Conservation (phyloP, 2,888 invertebrate genomes). For the Philereme transversata region DNA sequence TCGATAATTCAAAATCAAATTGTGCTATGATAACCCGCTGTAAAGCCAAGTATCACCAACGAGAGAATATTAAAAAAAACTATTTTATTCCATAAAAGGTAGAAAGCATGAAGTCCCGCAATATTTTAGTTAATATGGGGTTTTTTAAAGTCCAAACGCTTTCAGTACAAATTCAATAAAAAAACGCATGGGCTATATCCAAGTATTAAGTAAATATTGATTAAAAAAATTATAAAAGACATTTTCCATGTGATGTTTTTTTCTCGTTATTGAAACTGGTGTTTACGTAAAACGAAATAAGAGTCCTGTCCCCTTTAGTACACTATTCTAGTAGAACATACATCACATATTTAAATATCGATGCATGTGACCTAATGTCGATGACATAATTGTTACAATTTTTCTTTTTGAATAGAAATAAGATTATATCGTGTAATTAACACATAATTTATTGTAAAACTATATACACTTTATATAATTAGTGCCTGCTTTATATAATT, state of each 20-base stretch:
- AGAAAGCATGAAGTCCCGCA: too few relatives aligned
- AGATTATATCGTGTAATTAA: constrained; percentile 72
- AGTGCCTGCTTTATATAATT: constrained; percentile 81
- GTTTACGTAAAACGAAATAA: background rate
- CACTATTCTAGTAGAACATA: constrained; percentile 63
- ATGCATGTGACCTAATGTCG: constrained; percentile 43
- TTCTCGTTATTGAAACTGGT: constrained; percentile 12
- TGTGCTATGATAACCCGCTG: constrained; percentile 34
- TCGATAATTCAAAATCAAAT: background rate
- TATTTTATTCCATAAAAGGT: too few relatives aligned
- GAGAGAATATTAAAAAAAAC: background rate
- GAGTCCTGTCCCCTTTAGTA: constrained; percentile 12
- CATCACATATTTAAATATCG: constrained; percentile 48
- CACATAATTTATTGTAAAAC: constrained; percentile 81
- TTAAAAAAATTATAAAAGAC: constrained; percentile 17
- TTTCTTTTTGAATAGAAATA: constrained; percentile 70
- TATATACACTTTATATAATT: constrained; percentile 76
- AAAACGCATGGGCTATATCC: too few relatives aligned
- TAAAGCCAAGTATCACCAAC: background rate
- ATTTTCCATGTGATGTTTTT: constrained; percentile 6
- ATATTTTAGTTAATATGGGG: too few relatives aligned
- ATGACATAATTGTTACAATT: constrained; percentile 64
- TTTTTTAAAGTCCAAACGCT: too few relatives aligned
- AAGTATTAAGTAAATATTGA: too few relatives aligned
- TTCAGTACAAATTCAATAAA: background rate